These are phyloP conservation scores for Grapholita molesta DNA, from an alignment of 1,140 invertebrate genomes.

Conservation along the genomic window DNA sequence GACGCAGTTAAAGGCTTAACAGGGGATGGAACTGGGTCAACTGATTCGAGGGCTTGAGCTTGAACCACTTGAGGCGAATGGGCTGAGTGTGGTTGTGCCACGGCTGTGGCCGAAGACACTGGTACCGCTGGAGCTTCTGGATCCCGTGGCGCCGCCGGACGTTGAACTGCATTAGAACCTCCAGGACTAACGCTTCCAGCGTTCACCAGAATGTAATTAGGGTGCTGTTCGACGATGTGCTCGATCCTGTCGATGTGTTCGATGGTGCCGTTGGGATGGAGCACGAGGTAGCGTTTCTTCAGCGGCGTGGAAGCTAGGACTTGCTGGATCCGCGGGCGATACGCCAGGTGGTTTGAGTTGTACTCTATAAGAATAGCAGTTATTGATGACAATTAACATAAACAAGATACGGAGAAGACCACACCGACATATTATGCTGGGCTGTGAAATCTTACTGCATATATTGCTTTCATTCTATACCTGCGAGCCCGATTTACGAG, in stretches of 20 bases:
- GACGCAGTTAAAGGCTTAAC: neutral
- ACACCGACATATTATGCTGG: too few relatives aligned
- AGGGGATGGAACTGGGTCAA: neutral
- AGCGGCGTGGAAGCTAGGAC: slow-evolving; percentile 23
- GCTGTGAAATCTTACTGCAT: too few relatives aligned
- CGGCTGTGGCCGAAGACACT: neutral
- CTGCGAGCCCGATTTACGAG: too few relatives aligned
- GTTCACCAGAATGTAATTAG: slow-evolving; percentile 35
- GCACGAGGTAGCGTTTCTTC: slow-evolving; percentile 38
- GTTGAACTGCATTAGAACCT: neutral
- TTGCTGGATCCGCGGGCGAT: slow-evolving; percentile 22
- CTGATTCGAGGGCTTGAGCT: neutral
- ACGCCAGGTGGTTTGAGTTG: neutral
- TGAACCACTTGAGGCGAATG: too few relatives aligned
- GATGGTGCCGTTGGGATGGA: slow-evolving; percentile 42
- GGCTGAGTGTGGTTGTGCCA: neutral
- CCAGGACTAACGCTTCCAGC: slow-evolving; percentile 26
- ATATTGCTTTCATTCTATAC: too few relatives aligned
- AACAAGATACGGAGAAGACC: too few relatives aligned
- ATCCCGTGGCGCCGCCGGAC: neutral
- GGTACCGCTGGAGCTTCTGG: neutral
- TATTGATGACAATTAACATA: neutral
- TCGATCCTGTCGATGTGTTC: slow-evolving; percentile 43
- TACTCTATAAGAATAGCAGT: neutral
- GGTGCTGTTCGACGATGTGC: slow-evolving; percentile 28